Conservation (phyloP, 1,140 invertebrate species). For the Pomphorhynchus laevis region DNA sequence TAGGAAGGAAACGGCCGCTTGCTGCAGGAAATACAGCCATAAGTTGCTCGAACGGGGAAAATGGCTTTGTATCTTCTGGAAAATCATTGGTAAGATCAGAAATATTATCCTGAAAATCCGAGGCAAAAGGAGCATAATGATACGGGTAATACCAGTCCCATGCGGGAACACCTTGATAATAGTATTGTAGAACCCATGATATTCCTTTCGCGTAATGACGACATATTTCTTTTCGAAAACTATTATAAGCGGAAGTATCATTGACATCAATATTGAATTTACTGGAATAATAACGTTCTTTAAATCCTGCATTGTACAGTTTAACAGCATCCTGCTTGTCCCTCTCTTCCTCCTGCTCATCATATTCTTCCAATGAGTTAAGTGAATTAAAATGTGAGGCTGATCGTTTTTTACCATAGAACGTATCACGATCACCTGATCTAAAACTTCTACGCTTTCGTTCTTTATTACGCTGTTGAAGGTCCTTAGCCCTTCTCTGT, state of each 20-base stretch:
- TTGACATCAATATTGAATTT: conserved; percentile 56
- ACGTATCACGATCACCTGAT: conserved; percentile 1
- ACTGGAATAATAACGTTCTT: conserved; percentile 71
- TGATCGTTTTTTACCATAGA: neutral
- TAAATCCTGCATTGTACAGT: conserved; percentile 84
- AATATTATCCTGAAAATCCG: conserved; percentile 61
- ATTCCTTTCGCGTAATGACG: conserved; percentile 66
- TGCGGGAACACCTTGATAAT: conserved; percentile 85
- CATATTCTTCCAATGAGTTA: conserved; percentile 16
- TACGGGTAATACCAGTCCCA: conserved; percentile 99
- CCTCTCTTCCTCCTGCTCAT: conserved; percentile 30
- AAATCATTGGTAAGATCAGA: conserved; percentile 44
- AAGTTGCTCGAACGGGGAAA: conserved; percentile 75
- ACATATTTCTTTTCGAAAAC: conserved; percentile 50
- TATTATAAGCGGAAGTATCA: too few relatives aligned
- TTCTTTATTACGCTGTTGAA: conserved; percentile 29
- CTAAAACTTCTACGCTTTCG: conserved; percentile 1
- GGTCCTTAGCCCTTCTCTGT: conserved; percentile 40
- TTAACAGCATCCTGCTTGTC: conserved; percentile 60
- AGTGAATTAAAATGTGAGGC: neutral
- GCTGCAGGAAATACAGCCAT: conserved; percentile 98
- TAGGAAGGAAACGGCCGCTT: conserved; percentile 56
- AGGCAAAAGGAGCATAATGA: conserved; percentile 98
- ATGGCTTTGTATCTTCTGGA: conserved; percentile 48
- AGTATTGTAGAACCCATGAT: conserved; percentile 87